A percentile compares a stretch with the other conserved stretches of the same genome.
Evolutionary conservation across 2,888 invertebrate genomes (phyloP).

Genomic region (Timandra comae): DNA sequence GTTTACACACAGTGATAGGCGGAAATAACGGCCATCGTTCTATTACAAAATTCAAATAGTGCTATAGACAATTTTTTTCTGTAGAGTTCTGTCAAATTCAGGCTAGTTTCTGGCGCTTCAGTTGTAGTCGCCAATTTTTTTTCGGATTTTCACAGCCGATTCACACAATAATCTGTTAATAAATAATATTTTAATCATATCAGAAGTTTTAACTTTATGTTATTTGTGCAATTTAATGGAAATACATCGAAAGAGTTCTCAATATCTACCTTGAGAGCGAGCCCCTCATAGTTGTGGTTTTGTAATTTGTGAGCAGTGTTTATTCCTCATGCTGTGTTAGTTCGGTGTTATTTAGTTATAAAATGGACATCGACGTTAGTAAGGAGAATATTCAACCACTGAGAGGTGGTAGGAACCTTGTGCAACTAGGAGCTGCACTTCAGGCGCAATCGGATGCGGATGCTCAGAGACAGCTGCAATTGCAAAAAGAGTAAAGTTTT

Average conservation of each 20-base stretch:
- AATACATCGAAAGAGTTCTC: constrained; percentile 21
- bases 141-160: constrained; percentile 51
- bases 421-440: constrained; percentile 86
- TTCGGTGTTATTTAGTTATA: constrained; percentile 53
- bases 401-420: constrained; percentile 88
- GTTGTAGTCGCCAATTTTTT: constrained; percentile 62
- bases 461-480: constrained; percentile 80
- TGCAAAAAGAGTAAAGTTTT: constrained; percentile 81
- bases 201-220: constrained; percentile 18
- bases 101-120: constrained; percentile 63
- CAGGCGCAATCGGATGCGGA: constrained; percentile 84
- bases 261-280: constrained; percentile 38
- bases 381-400: constrained; percentile 98
- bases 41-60: constrained; percentile 48
- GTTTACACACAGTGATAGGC: too few relatives aligned
- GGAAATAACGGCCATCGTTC: constrained; percentile 35
- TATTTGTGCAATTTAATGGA: constrained; percentile 24
- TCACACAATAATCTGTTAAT: too few relatives aligned
- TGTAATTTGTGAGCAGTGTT: constrained; percentile 58
- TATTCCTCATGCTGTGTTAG: constrained; percentile 63
- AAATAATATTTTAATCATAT: constrained; percentile 32
- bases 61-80: constrained; percentile 57
- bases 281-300: constrained; percentile 52
- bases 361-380: constrained; percentile 85
- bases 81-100: constrained; percentile 59